phyloP scores from a whole-genome alignment of 1,140 invertebrate species.

The Ceratina calcarata region DNA sequence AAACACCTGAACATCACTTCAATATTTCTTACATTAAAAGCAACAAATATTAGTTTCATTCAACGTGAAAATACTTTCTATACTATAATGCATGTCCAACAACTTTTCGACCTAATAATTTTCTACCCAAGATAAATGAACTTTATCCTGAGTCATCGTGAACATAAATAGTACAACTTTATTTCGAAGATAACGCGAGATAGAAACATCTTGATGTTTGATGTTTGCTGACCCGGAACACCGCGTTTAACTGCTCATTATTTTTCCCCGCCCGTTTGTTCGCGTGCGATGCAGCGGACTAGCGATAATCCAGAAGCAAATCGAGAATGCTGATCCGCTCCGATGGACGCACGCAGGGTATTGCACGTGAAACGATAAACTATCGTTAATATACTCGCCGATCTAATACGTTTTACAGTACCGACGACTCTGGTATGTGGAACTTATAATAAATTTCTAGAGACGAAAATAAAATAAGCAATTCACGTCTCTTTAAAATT shows the following conservation, averaged over 20 bases:
- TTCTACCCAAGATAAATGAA: neutral
- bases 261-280: slow-evolving; percentile 52
- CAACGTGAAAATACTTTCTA: no score
- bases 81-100: no score
- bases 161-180: neutral
- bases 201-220: neutral
- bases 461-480: slow-evolving; percentile 35
- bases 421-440: slow-evolving; percentile 63
- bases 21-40: no score
- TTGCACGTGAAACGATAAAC: slow-evolving; percentile 61
- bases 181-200: neutral
- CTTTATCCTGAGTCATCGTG: neutral
- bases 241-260: slow-evolving; percentile 50
- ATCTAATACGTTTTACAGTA: slow-evolving; percentile 66
- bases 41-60: no score
- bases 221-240: slow-evolving; percentile 60
- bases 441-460: slow-evolving; percentile 50
- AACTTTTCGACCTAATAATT: neutral
- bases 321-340: slow-evolving; percentile 58
- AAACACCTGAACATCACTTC: no score
- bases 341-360: slow-evolving; percentile 44
- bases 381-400: slow-evolving; percentile 65
- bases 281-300: slow-evolving; percentile 43
- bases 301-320: slow-evolving; percentile 49
- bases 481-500: neutral